These are phyloP conservation scores for Meriones psammophilus DNA, from an alignment of 2,797 vertebrate species.

Conservation along the genomic window DNA sequence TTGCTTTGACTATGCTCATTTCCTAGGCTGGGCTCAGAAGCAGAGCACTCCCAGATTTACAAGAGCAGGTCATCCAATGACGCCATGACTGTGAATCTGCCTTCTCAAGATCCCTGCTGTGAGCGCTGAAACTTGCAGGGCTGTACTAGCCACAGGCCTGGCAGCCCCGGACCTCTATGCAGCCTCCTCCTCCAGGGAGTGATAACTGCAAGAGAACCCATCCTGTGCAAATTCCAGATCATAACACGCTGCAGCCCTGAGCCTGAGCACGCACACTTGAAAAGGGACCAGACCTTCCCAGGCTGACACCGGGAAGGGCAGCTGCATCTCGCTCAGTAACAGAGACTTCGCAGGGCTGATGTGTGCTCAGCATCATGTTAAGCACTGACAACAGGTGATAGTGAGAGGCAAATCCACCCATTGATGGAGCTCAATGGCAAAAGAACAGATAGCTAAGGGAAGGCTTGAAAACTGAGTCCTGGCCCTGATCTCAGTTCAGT, in stretches of 20 bases:
- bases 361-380: background rate
- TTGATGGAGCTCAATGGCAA: background rate
- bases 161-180: background rate
- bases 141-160: too few species aligned
- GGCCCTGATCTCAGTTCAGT: background rate
- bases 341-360: background rate
- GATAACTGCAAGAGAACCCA: background rate
- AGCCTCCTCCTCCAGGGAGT: background rate
- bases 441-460: background rate
- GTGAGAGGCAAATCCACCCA: background rate
- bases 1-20: background rate
- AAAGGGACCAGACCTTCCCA: background rate
- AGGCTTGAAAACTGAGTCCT: background rate
- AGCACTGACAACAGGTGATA: background rate
- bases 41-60: background rate
- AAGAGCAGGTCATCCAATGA: fast-evolving
- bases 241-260: background rate
- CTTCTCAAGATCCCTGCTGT: background rate
- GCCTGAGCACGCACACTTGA: background rate
- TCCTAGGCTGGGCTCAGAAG: background rate
- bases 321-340: background rate
- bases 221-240: background rate
- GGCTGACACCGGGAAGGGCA: too few species aligned
- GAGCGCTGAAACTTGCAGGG: background rate
- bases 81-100: background rate